phyloP scores from a whole-genome alignment of 1,140 invertebrate genomes.

The Hyphantria cunea region DNA sequence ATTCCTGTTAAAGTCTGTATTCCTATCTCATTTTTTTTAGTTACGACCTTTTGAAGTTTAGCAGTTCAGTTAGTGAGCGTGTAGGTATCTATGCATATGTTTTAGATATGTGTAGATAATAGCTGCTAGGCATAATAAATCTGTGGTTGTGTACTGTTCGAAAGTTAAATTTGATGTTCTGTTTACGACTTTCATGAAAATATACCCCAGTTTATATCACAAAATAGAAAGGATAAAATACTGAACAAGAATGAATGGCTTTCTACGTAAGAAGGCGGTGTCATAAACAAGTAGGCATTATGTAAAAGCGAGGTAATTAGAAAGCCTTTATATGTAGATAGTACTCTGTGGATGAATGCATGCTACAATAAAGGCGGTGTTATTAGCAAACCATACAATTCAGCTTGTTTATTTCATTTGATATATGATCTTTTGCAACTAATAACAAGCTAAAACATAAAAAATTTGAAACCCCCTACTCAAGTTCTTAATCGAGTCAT shows the following conservation, averaged over 20 bases:
- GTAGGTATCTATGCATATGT: conserved; percentile 75
- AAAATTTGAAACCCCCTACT: no score
- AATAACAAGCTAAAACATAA: no score
- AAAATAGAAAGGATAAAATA: neutral
- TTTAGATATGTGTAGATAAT: conserved; percentile 69
- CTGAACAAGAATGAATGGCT: conserved; percentile 1
- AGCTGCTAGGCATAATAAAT: conserved; percentile 46
- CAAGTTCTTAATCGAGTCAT: no score
- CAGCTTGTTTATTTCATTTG: no score
- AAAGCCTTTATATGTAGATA: neutral
- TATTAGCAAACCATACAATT: no score
- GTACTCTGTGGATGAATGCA: conserved; percentile 1
- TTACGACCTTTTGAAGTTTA: conserved; percentile 43
- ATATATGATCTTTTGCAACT: no score
- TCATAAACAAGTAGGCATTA: conserved; percentile 1
- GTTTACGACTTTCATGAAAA: conserved; percentile 13
- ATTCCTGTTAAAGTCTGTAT: neutral
- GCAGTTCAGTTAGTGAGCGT: conserved; percentile 49
- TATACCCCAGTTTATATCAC: neutral
- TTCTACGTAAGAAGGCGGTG: neutral
- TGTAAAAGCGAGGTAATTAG: neutral
- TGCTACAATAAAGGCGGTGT: neutral
- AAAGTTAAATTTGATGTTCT: conserved; percentile 40
- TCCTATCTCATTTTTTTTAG: neutral
- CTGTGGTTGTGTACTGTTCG: conserved; percentile 51